phyloP scores from a whole-genome alignment of 2,113 vertebrate species.

The Poeciliopsis turrubarensis region DNA sequence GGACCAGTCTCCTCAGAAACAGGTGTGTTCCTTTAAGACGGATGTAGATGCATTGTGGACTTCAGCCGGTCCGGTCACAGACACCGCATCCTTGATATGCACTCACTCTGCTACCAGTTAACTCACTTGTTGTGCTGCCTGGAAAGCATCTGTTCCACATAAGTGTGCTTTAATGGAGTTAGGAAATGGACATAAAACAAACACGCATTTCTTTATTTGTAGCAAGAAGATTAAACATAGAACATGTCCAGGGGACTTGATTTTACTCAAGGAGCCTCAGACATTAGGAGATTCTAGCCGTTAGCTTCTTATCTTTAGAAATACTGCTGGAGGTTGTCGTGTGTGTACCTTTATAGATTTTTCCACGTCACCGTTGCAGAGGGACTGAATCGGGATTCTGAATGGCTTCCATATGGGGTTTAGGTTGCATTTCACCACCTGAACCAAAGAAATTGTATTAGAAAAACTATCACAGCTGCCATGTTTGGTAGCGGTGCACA shows the following conservation, averaged over 20 bases:
- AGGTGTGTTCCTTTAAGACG: conserved; percentile 29
- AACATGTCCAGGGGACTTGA: not conserved
- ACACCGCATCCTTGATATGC: conserved; percentile 44
- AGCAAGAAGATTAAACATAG: not conserved
- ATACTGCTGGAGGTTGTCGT: not conserved
- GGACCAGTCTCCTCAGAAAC: not conserved
- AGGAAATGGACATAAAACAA: conserved; percentile 43
- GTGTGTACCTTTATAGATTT: conserved; percentile 87
- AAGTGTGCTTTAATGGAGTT: conserved; percentile 61
- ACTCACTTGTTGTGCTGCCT: conserved; percentile 63
- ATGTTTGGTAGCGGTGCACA: not conserved
- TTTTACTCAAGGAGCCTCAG: not conserved
- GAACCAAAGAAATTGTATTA: not conserved
- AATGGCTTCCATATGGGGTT: conserved; percentile 94
- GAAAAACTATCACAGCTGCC: not conserved
- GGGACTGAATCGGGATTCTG: conserved; percentile 88
- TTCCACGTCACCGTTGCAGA: conserved; percentile 93
- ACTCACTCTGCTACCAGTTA: conserved; percentile 36
- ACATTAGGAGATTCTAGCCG: not conserved
- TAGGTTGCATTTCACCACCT: conserved; percentile 95
- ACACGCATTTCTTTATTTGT: conserved; percentile 27
- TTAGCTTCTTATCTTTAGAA: not conserved
- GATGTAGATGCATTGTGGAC: conserved; percentile 42
- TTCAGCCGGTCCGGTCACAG: conserved; percentile 14
- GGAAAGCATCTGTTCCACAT: conserved; percentile 61